Conservation (phyloP, 2,797 vertebrate species). For the Peromyscus nudipes region DNA sequence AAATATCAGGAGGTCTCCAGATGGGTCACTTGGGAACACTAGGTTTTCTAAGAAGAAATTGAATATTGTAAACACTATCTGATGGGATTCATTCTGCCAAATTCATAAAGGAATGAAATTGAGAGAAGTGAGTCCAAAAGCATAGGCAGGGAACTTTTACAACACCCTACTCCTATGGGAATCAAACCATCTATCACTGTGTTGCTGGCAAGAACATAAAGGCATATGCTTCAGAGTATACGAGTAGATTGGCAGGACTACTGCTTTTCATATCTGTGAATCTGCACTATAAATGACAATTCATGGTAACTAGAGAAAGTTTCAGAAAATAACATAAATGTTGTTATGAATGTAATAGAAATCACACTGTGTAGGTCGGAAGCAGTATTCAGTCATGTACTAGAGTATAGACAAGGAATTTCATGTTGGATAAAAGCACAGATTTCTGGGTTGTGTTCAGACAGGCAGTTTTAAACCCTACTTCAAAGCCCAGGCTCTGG, state of each 20-base stretch:
- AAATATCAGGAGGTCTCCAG: neutral
- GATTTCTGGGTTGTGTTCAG: neutral
- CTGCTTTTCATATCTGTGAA: slow-evolving; percentile 24
- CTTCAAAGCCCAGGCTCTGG: neutral
- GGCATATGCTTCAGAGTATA: neutral
- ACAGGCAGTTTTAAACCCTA: neutral
- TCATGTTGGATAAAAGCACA: neutral
- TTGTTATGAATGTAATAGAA: neutral
- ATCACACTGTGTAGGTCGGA: neutral
- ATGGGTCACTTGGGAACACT: neutral
- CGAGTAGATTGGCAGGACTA: neutral
- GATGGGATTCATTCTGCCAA: neutral
- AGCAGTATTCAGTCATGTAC: neutral
- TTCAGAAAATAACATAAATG: slow-evolving; percentile 1
- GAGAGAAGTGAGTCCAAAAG: neutral
- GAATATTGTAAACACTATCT: neutral
- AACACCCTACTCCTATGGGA: neutral
- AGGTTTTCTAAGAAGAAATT: slow-evolving; percentile 21
- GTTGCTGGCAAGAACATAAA: neutral
- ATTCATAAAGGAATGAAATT: neutral
- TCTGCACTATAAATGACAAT: neutral
- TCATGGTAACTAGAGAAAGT: neutral
- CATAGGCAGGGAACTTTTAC: neutral
- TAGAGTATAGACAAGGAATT: neutral
- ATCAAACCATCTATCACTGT: neutral